Percentiles rank a stretch among this genome's conserved stretches.
These are phyloP conservation scores for Eustalomyia histrio DNA, from an alignment of 2,888 invertebrate genomes.

Conservation along the genomic window DNA sequence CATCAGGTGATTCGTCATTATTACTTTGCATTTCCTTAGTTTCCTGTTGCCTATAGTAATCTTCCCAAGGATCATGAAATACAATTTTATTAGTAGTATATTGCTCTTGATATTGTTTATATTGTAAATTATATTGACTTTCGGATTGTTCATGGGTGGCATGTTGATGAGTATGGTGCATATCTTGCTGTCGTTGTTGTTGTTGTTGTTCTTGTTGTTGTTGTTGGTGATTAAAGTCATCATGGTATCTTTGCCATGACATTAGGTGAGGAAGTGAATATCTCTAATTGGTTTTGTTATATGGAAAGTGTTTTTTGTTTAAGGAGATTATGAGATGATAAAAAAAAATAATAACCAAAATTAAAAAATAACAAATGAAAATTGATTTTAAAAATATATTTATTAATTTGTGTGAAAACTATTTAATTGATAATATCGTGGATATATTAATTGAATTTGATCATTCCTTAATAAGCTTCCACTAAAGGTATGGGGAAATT, in stretches of 20 bases:
- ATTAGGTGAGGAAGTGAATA: slow-evolving; percentile 52
- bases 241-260: slow-evolving; percentile 53
- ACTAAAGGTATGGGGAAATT: no score
- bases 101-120: slow-evolving; percentile 46
- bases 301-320: not conserved
- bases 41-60: slow-evolving; percentile 82
- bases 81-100: slow-evolving; percentile 71
- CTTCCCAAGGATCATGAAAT: slow-evolving; percentile 87
- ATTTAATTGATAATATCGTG: no score
- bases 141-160: not conserved
- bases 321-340: not conserved
- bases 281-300: slow-evolving; percentile 38
- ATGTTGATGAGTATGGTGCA: slow-evolving; percentile 33
- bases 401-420: no score
- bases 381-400: not conserved
- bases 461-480: no score
- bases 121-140: slow-evolving; percentile 53
- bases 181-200: slow-evolving; percentile 64
- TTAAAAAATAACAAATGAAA: not conserved
- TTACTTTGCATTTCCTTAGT: slow-evolving; percentile 38
- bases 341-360: not conserved
- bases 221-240: slow-evolving; percentile 54
- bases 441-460: no score
- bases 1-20: slow-evolving; percentile 2
- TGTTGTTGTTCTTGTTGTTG: slow-evolving; percentile 64